These are phyloP conservation scores for Cotesia congregata DNA, from an alignment of 2,888 invertebrate genomes.

Conservation along the genomic window DNA sequence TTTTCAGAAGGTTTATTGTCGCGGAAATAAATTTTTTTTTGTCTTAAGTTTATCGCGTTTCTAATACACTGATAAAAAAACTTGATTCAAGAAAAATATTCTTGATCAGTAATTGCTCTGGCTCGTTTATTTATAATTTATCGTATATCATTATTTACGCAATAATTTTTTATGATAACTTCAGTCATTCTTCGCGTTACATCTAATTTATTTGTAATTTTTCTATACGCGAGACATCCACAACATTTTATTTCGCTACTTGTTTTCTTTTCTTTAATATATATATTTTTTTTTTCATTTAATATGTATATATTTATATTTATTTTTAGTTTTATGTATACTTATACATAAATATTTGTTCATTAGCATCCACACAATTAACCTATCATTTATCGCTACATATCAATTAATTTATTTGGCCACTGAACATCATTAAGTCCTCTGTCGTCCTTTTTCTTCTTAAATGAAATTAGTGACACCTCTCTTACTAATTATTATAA, in stretches of 20 bases:
- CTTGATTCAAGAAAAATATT: too few relatives aligned
- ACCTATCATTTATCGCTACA: constrained; percentile 61
- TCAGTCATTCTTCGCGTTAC: constrained; percentile 20
- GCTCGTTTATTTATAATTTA: constrained; percentile 37
- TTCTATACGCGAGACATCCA: not conserved
- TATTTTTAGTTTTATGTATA: constrained; percentile 19
- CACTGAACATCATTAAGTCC: constrained; percentile 66
- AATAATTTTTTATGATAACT: not conserved
- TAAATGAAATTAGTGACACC: constrained; percentile 26
- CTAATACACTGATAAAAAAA: too few relatives aligned
- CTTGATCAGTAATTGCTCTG: constrained; percentile 49
- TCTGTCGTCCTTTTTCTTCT: constrained; percentile 42
- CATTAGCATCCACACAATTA: constrained; percentile 42
- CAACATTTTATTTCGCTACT: constrained; percentile 15
- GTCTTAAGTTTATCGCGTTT: too few relatives aligned
- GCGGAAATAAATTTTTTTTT: too few relatives aligned
- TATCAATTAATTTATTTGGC: constrained; percentile 69
- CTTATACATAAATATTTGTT: constrained; percentile 9
- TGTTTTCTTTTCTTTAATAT: not conserved
- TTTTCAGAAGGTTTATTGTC: too few relatives aligned
- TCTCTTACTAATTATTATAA: constrained; percentile 36
- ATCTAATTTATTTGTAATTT: constrained; percentile 28
- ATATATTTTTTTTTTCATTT: constrained; percentile 29
- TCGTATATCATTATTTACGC: constrained; percentile 29
- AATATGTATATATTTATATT: constrained; percentile 39